Conservation (phyloP, 2,113 vertebrate species). For the Callaeas wilsoni region DNA sequence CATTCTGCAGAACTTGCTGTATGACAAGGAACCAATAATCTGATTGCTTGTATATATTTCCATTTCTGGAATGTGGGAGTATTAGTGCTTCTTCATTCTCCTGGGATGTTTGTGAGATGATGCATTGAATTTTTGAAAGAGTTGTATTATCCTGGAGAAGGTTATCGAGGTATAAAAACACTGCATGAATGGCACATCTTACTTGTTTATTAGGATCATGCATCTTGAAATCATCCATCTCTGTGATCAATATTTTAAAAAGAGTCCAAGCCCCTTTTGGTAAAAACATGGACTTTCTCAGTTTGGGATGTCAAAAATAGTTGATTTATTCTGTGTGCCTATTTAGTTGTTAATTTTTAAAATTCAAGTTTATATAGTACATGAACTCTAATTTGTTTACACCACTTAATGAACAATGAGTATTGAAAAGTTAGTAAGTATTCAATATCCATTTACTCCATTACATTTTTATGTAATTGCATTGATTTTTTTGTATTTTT, state of each 20-base stretch:
- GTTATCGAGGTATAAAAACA: neutral
- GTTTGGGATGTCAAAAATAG: neutral
- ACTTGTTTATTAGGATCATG: neutral
- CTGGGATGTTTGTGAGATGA: neutral
- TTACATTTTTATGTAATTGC: neutral
- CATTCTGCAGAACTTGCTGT: neutral
- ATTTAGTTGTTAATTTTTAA: neutral
- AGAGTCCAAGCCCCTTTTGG: neutral
- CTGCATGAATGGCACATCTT: neutral
- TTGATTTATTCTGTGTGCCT: neutral
- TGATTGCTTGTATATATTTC: neutral
- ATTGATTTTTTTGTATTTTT: neutral
- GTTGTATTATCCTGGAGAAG: neutral
- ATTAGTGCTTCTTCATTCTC: neutral
- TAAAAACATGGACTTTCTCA: neutral
- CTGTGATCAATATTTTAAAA: neutral
- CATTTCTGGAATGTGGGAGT: neutral
- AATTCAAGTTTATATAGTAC: neutral
- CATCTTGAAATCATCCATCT: neutral
- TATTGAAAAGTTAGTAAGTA: neutral
- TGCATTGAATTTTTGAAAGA: neutral
- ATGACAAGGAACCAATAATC: neutral
- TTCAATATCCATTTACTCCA: neutral
- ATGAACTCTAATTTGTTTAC: neutral
- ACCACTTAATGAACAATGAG: neutral